phyloP scores from a whole-genome alignment of 30 jellyfish, hydroid and myxozoan species.

The Turritopsis dohrnii region DNA sequence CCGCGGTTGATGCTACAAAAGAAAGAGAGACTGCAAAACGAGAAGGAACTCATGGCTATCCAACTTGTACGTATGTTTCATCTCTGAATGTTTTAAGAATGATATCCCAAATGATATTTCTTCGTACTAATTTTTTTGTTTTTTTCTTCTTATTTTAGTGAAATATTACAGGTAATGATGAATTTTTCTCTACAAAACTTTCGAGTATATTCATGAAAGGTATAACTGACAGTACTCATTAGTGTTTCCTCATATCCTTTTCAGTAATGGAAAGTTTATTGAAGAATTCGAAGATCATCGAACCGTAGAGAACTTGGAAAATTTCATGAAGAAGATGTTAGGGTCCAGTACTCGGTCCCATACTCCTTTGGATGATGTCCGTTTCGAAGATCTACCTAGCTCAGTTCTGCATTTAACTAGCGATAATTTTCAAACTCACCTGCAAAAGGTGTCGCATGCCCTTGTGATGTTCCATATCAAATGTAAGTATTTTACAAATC shows the following conservation, averaged over 20 bases:
- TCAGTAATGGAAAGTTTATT: constrained; percentile 29
- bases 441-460: constrained; percentile 30
- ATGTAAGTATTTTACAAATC: constrained; percentile 32
- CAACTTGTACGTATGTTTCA: constrained; percentile 58
- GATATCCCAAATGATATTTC: too few relatives aligned
- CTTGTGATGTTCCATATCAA: constrained; percentile 64
- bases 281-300: constrained; percentile 12
- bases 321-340: constrained; percentile 3
- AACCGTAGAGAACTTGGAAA: constrained; percentile 7
- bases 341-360: constrained; percentile 16
- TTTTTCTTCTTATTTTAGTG: constrained; percentile 40
- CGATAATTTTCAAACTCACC: constrained; percentile 28
- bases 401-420: constrained; percentile 46
- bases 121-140: neutral
- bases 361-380: constrained; percentile 28
- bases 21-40: constrained; percentile 29
- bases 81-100: too few relatives aligned
- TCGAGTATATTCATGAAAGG: neutral
- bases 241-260: neutral
- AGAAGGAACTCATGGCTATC: constrained; percentile 49
- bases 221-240: neutral
- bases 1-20: constrained; percentile 53
- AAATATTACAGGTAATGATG: constrained; percentile 52
- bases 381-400: constrained; percentile 56
- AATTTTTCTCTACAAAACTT: neutral